A percentile compares a stretch with the other conserved stretches of the same genome.
Conservation (phyloP, 2,888 invertebrate species). For the Alloplasta piceator region DNA sequence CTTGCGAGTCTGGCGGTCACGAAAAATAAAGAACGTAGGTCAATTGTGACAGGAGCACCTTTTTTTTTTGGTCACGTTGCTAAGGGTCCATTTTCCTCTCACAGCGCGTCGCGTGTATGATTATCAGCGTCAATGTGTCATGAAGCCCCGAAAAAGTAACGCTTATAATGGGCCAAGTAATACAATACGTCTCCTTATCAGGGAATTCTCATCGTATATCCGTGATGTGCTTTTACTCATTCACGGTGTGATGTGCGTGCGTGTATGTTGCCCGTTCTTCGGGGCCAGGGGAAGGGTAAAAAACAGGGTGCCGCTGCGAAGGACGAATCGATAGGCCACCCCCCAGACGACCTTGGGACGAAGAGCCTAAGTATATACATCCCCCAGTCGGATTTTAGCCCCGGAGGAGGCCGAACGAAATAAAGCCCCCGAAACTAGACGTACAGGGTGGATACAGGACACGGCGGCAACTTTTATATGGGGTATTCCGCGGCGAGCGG, state of each 20-base stretch:
- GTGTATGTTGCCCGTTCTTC: conserved; percentile 19
- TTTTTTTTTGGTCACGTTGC: conserved; percentile 30
- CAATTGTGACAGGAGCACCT: conserved; percentile 35
- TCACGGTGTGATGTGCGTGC: conserved; percentile 9
- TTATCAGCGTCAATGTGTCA: conserved; percentile 49
- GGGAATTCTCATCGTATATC: too few relatives aligned
- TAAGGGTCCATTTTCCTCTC: neutral
- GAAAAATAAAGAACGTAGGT: conserved; percentile 2
- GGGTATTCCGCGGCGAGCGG: too few relatives aligned
- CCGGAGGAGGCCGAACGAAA: conserved; percentile 66
- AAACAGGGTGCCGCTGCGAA: conserved; percentile 63
- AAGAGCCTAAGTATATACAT: conserved; percentile 57
- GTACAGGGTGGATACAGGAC: too few relatives aligned
- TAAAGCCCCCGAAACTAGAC: conserved; percentile 61
- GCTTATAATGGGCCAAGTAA: neutral
- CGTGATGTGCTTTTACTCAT: neutral
- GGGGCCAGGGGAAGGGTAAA: conserved; percentile 50
- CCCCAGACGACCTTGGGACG: conserved; percentile 81
- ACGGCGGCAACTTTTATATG: too few relatives aligned
- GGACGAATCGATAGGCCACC: conserved; percentile 79
- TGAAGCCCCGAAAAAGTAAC: conserved; percentile 1
- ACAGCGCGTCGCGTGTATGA: conserved; percentile 8
- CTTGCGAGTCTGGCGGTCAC: conserved; percentile 32
- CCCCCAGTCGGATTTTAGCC: conserved; percentile 57
- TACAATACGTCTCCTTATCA: conserved; percentile 21